These are phyloP conservation scores for Hemiprocne comata DNA, from an alignment of 2,113 vertebrate species.

Conservation along the genomic window DNA sequence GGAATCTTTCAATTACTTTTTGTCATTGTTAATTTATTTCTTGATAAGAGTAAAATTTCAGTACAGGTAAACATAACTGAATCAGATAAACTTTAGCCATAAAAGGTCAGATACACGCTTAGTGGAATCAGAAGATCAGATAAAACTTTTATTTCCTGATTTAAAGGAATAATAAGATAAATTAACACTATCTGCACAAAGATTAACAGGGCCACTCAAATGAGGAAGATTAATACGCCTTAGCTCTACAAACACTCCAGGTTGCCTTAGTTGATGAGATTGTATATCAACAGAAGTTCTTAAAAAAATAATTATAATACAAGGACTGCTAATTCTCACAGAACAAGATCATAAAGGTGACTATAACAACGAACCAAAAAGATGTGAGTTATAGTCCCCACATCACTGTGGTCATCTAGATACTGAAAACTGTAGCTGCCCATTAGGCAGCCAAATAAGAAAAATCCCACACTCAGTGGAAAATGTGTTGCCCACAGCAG, in stretches of 20 bases:
- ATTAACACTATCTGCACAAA: background rate
- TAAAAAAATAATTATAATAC: background rate
- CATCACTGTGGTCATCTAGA: background rate
- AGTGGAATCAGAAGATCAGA: background rate
- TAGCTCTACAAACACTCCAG: background rate
- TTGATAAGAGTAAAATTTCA: background rate
- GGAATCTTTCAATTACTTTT: background rate
- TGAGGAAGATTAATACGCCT: background rate
- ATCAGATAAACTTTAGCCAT: background rate
- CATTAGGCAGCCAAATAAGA: background rate
- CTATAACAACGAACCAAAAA: background rate
- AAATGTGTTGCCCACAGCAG: background rate
- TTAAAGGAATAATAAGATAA: background rate
- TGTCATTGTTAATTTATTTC: background rate
- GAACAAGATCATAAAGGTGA: background rate
- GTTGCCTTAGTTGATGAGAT: background rate
- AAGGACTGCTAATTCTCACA: background rate
- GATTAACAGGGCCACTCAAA: background rate
- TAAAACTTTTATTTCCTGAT: background rate
- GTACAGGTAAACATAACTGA: background rate
- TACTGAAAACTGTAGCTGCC: background rate
- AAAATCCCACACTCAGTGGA: constrained; percentile 4
- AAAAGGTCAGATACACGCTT: background rate
- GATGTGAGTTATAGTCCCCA: background rate
- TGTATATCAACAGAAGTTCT: rapidly evolving